Evolutionary conservation across 1,140 invertebrate genomes (phyloP).

Genomic region (Oreohelix idahoensis): DNA sequence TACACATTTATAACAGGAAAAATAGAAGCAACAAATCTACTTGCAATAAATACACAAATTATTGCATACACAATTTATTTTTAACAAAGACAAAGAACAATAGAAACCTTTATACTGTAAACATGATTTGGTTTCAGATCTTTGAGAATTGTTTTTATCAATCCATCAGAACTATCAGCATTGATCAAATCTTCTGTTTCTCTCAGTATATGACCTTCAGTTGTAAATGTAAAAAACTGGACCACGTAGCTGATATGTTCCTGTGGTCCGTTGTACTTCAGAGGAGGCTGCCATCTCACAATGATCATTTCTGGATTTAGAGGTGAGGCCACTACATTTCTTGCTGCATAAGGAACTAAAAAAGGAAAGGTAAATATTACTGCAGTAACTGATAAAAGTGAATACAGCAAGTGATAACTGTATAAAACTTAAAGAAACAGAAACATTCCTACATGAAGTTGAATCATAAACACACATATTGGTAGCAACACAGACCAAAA

Average conservation of each 20-base stretch:
- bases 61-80: background rate
- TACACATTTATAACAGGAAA: no score
- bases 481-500: no score
- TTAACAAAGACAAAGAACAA: background rate
- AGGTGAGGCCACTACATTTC: slow-evolving; percentile 80
- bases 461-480: no score
- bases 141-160: slow-evolving; percentile 37
- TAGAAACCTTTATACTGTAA: slow-evolving; percentile 51
- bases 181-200: slow-evolving; percentile 41
- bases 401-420: no score
- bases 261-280: slow-evolving; percentile 79
- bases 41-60: no score
- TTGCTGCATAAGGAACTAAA: slow-evolving; percentile 82
- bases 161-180: slow-evolving; percentile 9
- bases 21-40: no score
- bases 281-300: slow-evolving; percentile 83
- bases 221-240: slow-evolving; percentile 77
- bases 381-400: no score
- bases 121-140: slow-evolving; percentile 45
- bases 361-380: slow-evolving; percentile 33
- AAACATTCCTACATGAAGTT: no score
- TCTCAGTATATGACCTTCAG: slow-evolving; percentile 42
- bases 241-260: slow-evolving; percentile 82
- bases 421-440: no score
- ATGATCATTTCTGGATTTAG: slow-evolving; percentile 82